Evolutionary conservation across 2,888 invertebrate genomes (phyloP).

Genomic region (Nemapogon koenigi): DNA sequence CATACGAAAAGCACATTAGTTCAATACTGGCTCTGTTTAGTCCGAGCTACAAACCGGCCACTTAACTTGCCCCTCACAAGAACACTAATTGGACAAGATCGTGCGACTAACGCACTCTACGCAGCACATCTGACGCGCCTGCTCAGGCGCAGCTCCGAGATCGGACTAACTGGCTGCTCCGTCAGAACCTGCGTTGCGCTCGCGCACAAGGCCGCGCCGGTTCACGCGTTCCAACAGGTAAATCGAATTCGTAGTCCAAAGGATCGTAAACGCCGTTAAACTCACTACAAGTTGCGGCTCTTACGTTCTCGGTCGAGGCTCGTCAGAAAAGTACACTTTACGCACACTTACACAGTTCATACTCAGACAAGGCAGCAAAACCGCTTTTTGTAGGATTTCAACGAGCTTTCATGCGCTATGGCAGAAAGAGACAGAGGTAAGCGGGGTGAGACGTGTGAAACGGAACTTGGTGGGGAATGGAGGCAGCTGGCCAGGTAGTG

Average conservation of each 20-base stretch:
- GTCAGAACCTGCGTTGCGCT: constrained; percentile 53
- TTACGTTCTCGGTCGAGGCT: constrained; percentile 35
- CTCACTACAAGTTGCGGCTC: constrained; percentile 32
- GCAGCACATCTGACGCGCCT: constrained; percentile 44
- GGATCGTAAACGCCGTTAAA: constrained; percentile 40
- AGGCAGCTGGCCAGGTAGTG: constrained; percentile 62
- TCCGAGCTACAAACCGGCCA: constrained; percentile 40
- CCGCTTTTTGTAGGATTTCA: constrained; percentile 57
- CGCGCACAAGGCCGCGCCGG: constrained; percentile 67
- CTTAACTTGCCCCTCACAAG: constrained; percentile 62
- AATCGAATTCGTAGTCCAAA: constrained; percentile 37
- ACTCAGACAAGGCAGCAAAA: constrained; percentile 42
- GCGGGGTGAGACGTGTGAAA: constrained; percentile 42
- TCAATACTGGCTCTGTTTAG: constrained; percentile 39
- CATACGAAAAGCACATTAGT: constrained; percentile 35
- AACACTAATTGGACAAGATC: constrained; percentile 60
- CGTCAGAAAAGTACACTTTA: constrained; percentile 55
- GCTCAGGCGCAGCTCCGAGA: constrained; percentile 54
- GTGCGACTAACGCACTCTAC: constrained; percentile 35
- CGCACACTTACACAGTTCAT: constrained; percentile 36
- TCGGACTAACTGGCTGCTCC: constrained; percentile 58
- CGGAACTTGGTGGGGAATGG: constrained; percentile 41
- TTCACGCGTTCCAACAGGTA: constrained; percentile 69
- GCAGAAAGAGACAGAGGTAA: constrained; percentile 43
- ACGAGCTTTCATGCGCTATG: constrained; percentile 41